A percentile compares a stretch with the other conserved stretches of the same genome.
Evolutionary conservation across 2,888 invertebrate genomes (phyloP).

Genomic region (Drosophila bunnanda): DNA sequence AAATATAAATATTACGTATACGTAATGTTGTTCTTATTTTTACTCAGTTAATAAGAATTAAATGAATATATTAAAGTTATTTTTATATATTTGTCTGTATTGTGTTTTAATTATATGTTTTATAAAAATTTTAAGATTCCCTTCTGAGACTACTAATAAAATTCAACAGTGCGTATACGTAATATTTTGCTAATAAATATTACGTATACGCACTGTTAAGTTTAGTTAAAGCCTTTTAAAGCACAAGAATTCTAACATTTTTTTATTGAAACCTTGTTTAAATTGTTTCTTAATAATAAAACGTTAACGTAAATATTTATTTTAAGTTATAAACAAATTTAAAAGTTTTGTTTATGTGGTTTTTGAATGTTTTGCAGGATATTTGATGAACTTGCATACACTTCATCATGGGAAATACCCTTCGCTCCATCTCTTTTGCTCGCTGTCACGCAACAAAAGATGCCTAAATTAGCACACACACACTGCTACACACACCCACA

Average conservation of each 20-base stretch:
- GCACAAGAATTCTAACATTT: no score
- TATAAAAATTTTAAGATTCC: not conserved
- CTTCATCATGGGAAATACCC: not conserved
- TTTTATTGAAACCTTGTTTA: not conserved
- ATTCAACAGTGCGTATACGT: not conserved
- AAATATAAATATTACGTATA: not conserved
- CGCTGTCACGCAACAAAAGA: constrained; percentile 59
- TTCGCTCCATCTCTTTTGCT: constrained; percentile 1
- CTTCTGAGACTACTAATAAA: not conserved
- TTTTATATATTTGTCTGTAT: not conserved
- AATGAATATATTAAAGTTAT: not conserved
- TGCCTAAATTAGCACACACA: constrained; percentile 68
- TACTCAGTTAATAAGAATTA: not conserved
- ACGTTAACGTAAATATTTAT: not conserved
- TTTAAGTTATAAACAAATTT: not conserved
- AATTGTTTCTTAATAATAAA: not conserved
- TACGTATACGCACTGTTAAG: not conserved
- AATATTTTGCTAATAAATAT: not conserved
- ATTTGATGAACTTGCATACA: not conserved
- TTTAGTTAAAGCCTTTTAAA: no score
- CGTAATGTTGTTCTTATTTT: not conserved
- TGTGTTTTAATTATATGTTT: not conserved
- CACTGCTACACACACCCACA: constrained; percentile 30
- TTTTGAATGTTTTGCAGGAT: constrained; percentile 1
- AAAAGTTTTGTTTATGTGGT: accelerated